Conservation (phyloP, 2,113 vertebrate genomes). For the Mesocricetus auratus region DNA sequence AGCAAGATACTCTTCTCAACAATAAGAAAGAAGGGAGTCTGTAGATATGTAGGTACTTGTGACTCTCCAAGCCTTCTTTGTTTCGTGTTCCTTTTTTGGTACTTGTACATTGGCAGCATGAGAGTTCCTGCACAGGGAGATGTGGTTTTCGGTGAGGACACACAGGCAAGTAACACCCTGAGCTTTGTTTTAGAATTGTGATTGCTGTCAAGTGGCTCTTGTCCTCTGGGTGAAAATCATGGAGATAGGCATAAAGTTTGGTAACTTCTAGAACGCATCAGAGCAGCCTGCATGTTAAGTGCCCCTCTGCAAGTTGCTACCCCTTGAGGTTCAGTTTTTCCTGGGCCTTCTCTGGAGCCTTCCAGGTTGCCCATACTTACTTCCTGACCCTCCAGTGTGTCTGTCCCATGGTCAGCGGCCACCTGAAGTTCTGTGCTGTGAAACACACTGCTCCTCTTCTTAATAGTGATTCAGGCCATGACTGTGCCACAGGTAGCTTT, state of each 20-base stretch:
- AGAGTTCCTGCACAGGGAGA: neutral
- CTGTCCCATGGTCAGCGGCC: rapidly evolving
- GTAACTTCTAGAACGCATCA: neutral
- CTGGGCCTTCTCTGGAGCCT: rapidly evolving
- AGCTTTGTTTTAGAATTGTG: neutral
- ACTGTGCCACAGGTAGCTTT: neutral
- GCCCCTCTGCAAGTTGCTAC: neutral
- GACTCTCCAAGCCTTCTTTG: neutral
- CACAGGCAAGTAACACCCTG: neutral
- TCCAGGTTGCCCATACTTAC: rapidly evolving
- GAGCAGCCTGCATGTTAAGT: neutral
- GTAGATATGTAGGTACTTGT: neutral
- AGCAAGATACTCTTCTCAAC: neutral
- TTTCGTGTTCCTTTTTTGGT: neutral
- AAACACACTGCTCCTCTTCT: rapidly evolving
- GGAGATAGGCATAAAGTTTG: neutral
- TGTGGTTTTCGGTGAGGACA: neutral
- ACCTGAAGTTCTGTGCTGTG: neutral
- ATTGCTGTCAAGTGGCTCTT: neutral
- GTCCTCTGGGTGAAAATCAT: neutral
- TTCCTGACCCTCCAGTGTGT: rapidly evolving
- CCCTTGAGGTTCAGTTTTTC: neutral
- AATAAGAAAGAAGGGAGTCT: neutral
- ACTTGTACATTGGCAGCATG: neutral
- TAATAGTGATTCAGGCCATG: neutral